These are phyloP conservation scores for Gari tellinella DNA, from an alignment of 2,888 invertebrate species.

Conservation along the genomic window DNA sequence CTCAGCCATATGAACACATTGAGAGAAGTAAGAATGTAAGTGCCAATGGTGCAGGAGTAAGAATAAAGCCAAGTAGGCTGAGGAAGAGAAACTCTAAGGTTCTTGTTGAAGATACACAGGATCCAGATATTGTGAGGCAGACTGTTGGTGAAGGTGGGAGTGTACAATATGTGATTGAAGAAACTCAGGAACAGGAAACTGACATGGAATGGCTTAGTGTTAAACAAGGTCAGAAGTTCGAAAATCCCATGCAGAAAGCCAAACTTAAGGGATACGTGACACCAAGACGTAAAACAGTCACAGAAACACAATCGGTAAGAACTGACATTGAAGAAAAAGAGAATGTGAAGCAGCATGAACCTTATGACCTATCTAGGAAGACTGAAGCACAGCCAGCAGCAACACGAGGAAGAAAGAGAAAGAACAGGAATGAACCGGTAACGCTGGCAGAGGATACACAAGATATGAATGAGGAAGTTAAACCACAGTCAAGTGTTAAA, in stretches of 20 bases:
- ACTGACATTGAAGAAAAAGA: too few species aligned
- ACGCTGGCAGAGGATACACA: conserved; percentile 42
- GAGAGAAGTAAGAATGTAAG: conserved; percentile 6
- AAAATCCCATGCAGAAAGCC: too few species aligned
- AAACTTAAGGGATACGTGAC: too few species aligned
- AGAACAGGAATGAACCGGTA: neutral
- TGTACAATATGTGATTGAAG: conserved; percentile 12
- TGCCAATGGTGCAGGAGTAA: neutral
- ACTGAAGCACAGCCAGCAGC: too few species aligned
- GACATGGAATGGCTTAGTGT: conserved; percentile 27
- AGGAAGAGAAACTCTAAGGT: conserved; percentile 10
- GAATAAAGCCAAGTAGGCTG: neutral
- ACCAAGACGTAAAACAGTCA: too few species aligned
- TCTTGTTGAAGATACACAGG: conserved; percentile 43
- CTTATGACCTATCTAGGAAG: too few species aligned
- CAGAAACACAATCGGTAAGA: too few species aligned
- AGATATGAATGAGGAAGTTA: conserved; percentile 12
- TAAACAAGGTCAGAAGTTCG: neutral
- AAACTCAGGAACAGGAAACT: conserved; percentile 18
- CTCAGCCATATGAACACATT: conserved; percentile 19
- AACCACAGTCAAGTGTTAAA: neutral
- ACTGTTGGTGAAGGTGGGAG: neutral
- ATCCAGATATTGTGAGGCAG: conserved; percentile 13
- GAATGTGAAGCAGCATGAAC: too few species aligned
- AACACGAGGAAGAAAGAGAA: too few species aligned